Evolutionary conservation across 2,113 vertebrate species (phyloP), one percentile per base, ranked within the genome.

Genomic region (Ictalurus punctatus): DNA sequence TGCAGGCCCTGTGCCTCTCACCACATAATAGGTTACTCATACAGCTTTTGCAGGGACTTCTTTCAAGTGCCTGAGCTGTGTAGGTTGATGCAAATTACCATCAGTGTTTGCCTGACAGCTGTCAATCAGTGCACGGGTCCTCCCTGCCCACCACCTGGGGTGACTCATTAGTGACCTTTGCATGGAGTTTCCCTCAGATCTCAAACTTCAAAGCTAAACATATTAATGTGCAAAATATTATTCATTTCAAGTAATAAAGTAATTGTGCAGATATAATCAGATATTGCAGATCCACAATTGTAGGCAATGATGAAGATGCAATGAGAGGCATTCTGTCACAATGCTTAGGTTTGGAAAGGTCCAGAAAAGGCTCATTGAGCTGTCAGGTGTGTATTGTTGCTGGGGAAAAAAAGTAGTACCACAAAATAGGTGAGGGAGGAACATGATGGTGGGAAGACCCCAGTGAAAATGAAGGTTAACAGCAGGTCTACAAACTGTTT

Each of bases 351-450:
- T 30, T 78, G 86, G 67, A 71, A 90, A 82, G 71, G n/a, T 71
- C 4, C 58, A 87, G 92, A 63, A 91, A 95, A 95, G 95, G 94
- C 95, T 94, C 93, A 95, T 92, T 89, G 91, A 89, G 92, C 94
- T 94, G 93, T 90, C 92, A 92, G 93, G 92, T 93, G 92, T 89
- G 89, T 82, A 90, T 84, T 87, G 91, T 95, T 91, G 90, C 94
- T 95, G 87, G 81, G n/a, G n/a, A n/a, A 94, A 93, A 95, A 92
- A 94, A 6, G 40, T 91, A 95, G 92, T 95, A 94, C 94, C 92
- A 93, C 93, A 89, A 91, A 91, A 90, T 88, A 91, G 92, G 91
- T 83, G 88, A 69, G 85, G 91, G 89, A 90, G 83, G 86, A 87
- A 92, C 91, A 91, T 87, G 83, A 93, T 92, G 91, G 92, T 92